A percentile compares a stretch with the other conserved stretches of the same genome.
Conservation (phyloP, 2,888 invertebrate species). For the Yponomeuta sedellus region DNA sequence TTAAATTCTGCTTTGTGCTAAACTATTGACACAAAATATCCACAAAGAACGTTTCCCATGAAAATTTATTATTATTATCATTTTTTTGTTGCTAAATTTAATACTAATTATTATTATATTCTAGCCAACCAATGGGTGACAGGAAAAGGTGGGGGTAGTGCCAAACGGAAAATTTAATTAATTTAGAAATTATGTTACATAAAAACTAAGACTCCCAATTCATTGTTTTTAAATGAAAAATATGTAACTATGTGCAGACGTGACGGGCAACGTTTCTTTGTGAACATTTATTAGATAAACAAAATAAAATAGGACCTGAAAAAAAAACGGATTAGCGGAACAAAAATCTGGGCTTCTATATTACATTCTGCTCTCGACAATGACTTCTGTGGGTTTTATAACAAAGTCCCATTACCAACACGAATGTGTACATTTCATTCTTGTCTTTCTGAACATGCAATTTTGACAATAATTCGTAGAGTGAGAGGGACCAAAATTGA, state of each 20-base stretch:
- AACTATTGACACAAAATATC: not conserved
- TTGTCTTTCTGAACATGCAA: not conserved
- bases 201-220: no score
- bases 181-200: no score
- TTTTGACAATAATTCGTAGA: not conserved
- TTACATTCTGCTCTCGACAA: not conserved
- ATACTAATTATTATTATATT: no score
- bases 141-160: no score
- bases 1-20: no score
- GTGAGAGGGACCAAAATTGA: not conserved
- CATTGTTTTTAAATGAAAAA: not conserved
- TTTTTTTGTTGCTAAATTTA: no score
- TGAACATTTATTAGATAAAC: conserved; percentile 4
- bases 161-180: no score
- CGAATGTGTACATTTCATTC: conserved; percentile 5
- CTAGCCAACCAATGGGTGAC: no score
- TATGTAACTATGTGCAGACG: not conserved
- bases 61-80: no score
- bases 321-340: not conserved
- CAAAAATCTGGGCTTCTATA: not conserved
- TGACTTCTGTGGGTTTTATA: not conserved
- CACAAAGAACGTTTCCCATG: no score
- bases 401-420: conserved; percentile 6
- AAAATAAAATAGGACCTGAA: conserved; percentile 9
- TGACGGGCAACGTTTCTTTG: not conserved